A percentile compares a stretch with the other conserved stretches of the same genome.
These are phyloP conservation scores for Pteropus rufus DNA, from an alignment of 2,797 vertebrate species.

Conservation along the genomic window DNA sequence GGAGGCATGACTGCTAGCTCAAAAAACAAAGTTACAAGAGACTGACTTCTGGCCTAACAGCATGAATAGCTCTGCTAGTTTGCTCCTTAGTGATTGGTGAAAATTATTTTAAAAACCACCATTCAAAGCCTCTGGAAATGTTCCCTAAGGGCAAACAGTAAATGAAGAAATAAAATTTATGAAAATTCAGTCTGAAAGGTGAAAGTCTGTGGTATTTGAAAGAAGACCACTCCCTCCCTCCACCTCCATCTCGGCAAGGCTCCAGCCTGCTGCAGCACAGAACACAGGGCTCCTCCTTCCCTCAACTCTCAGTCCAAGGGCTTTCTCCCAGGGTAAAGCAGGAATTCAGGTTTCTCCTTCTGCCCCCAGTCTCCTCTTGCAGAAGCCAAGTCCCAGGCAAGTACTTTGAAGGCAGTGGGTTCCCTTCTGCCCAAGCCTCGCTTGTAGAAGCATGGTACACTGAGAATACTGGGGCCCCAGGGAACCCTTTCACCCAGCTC, in stretches of 20 bases:
- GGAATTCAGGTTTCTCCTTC: neutral
- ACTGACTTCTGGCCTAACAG: neutral
- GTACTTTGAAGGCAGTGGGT: neutral
- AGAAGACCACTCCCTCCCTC: neutral
- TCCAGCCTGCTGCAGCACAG: neutral
- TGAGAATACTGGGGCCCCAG: neutral
- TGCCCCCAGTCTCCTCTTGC: neutral
- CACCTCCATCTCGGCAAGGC: neutral
- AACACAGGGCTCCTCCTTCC: neutral
- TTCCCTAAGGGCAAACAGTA: neutral
- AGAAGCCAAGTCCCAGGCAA: neutral
- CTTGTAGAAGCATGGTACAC: neutral
- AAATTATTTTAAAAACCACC: neutral
- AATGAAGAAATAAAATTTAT: neutral
- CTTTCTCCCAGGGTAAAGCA: neutral
- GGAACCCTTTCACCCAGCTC: neutral
- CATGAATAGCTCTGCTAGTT: neutral
- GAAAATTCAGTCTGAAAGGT: constrained; percentile 10
- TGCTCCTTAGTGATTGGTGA: neutral
- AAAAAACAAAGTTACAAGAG: neutral
- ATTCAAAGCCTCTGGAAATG: neutral
- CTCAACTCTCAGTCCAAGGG: neutral
- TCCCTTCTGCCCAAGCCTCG: neutral
- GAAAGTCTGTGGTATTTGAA: neutral
- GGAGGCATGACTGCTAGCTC: neutral